These are phyloP conservation scores for Daubentonia madagascariensis DNA, from an alignment of 2,113 vertebrate genomes.

Conservation along the genomic window DNA sequence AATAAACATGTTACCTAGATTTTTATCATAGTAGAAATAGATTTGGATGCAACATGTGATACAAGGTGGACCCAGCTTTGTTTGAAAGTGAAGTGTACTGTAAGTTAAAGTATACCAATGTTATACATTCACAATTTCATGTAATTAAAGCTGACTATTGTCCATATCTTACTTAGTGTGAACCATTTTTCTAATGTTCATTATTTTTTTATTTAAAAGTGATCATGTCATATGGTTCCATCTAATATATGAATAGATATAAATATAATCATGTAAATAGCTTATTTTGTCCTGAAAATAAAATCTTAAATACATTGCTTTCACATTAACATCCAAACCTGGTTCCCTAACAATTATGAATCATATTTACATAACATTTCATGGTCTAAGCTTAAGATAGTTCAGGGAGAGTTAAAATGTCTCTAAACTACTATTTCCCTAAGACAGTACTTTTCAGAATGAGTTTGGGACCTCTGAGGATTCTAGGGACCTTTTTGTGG, in stretches of 20 bases:
- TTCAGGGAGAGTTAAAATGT: not conserved
- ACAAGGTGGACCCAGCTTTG: not conserved
- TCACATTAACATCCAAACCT: not conserved
- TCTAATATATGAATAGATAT: not conserved
- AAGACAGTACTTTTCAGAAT: not conserved
- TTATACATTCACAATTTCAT: not conserved
- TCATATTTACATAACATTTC: not conserved
- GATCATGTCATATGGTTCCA: not conserved
- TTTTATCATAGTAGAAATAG: not conserved
- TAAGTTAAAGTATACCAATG: not conserved
- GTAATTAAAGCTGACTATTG: not conserved
- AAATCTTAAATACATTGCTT: not conserved
- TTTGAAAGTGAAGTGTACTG: not conserved
- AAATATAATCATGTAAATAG: not conserved
- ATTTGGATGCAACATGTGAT: not conserved
- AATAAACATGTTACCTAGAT: not conserved
- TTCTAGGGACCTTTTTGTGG: not conserved
- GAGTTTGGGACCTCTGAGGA: not conserved
- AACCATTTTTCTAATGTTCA: not conserved
- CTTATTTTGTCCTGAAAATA: not conserved
- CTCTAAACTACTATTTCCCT: not conserved
- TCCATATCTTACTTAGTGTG: not conserved
- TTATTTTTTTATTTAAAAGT: not conserved
- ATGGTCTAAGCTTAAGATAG: not conserved
- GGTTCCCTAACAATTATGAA: not conserved